Percentiles rank a stretch among this genome's conserved stretches.
These are phyloP conservation scores for Leptinotarsa undecemlineata DNA, from an alignment of 1,140 invertebrate species.

Conservation along the genomic window DNA sequence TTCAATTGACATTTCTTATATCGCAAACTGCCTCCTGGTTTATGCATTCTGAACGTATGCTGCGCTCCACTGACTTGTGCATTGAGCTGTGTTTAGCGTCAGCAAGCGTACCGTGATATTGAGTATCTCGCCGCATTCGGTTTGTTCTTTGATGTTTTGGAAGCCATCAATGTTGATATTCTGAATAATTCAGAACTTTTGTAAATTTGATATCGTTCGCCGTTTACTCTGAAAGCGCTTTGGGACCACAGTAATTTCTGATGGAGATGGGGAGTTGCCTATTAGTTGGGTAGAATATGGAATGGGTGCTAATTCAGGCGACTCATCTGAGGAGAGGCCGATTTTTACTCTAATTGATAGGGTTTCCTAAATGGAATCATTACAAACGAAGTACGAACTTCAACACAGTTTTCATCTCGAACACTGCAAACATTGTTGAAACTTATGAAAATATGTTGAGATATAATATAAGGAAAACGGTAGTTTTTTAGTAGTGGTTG, in stretches of 20 bases:
- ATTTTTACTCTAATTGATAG: too few relatives aligned
- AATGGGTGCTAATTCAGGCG: too few relatives aligned
- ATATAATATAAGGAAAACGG: too few relatives aligned
- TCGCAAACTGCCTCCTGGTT: background rate
- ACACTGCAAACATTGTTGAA: too few relatives aligned
- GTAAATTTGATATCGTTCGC: background rate
- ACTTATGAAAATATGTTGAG: too few relatives aligned
- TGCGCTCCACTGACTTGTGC: background rate
- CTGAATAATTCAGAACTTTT: slow-evolving; percentile 3
- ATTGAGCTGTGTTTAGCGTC: background rate
- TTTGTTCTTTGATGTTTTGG: background rate
- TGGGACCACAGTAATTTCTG: background rate
- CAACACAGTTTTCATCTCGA: too few relatives aligned
- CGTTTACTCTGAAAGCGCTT: background rate
- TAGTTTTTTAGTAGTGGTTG: too few relatives aligned
- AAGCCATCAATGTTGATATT: background rate
- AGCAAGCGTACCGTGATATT: background rate
- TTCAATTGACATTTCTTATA: background rate
- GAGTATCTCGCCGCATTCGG: background rate
- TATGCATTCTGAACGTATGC: background rate
- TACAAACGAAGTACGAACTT: too few relatives aligned
- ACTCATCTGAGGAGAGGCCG: too few relatives aligned
- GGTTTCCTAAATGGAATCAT: too few relatives aligned
- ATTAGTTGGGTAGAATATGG: too few relatives aligned
- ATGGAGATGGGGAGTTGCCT: background rate